A percentile compares a stretch with the other conserved stretches of the same genome.
phyloP scores from a whole-genome alignment of 1,140 invertebrate species.

The Drosophila subobscura region DNA sequence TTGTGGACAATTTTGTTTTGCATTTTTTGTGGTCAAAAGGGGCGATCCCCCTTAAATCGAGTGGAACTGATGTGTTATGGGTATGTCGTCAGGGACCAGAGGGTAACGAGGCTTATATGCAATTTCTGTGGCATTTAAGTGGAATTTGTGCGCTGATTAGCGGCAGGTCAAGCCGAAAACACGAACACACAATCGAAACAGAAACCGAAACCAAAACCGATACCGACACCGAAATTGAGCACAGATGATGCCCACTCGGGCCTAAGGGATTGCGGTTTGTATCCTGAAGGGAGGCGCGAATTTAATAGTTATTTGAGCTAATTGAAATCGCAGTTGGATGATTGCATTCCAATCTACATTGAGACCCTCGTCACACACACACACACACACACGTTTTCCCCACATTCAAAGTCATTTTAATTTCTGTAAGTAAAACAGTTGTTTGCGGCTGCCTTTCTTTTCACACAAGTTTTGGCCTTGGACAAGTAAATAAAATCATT shows the following conservation, averaged over 20 bases:
- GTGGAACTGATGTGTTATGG: slow-evolving; percentile 4
- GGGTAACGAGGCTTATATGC: slow-evolving; percentile 43
- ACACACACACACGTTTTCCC: slow-evolving; percentile 6
- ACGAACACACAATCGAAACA: slow-evolving; percentile 4
- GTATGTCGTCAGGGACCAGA: slow-evolving; percentile 6
- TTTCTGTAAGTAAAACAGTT: slow-evolving; percentile 52
- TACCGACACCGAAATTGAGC: neutral
- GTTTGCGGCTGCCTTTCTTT: slow-evolving; percentile 15
- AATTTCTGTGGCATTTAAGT: slow-evolving; percentile 62
- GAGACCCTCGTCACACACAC: slow-evolving; percentile 11
- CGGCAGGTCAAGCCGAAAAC: slow-evolving; percentile 34
- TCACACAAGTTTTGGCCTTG: slow-evolving; percentile 14
- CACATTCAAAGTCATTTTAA: slow-evolving; percentile 56
- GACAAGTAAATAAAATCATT: slow-evolving; percentile 47
- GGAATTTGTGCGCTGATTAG: slow-evolving; percentile 72
- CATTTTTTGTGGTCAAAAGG: slow-evolving; percentile 45
- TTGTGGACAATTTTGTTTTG: slow-evolving; percentile 71
- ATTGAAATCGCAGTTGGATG: slow-evolving; percentile 34
- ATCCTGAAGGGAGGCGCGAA: slow-evolving; percentile 1
- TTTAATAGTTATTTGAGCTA: slow-evolving; percentile 24
- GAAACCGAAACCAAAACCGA: slow-evolving; percentile 17
- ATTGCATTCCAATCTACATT: neutral
- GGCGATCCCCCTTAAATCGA: neutral
- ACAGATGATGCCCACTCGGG: slow-evolving; percentile 42
- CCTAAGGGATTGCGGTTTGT: slow-evolving; percentile 63